Percentiles rank a stretch among this genome's conserved stretches.
Evolutionary conservation across 1,140 invertebrate species (phyloP).

Genomic region (Zaprionus gabonicus): DNA sequence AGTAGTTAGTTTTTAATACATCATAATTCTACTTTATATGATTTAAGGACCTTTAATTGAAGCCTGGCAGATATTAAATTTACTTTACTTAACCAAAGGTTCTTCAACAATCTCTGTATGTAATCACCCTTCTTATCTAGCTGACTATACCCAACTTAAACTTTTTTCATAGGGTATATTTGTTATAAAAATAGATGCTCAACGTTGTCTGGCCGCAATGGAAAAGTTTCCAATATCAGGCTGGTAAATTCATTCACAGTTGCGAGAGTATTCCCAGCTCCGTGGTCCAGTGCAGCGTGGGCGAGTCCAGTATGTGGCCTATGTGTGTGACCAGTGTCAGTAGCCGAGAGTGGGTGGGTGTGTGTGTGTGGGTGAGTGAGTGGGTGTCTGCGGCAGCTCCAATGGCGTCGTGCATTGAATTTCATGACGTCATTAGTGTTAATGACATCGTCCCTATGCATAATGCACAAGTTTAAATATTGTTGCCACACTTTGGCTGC

Average conservation of each 20-base stretch:
- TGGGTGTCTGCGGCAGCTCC: slow-evolving; percentile 18
- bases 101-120: not conserved
- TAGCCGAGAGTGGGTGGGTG: not conserved
- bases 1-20: too few relatives aligned
- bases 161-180: not conserved
- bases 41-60: too few relatives aligned
- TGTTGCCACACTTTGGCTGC: slow-evolving; percentile 49
- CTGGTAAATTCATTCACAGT: slow-evolving; percentile 34
- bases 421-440: slow-evolving; percentile 78
- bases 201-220: slow-evolving; percentile 28
- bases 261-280: slow-evolving; percentile 14
- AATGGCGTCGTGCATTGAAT: slow-evolving; percentile 58
- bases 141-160: not conserved
- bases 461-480: slow-evolving; percentile 70
- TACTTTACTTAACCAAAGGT: not conserved
- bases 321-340: slow-evolving; percentile 25
- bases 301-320: slow-evolving; percentile 16
- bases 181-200: slow-evolving; percentile 49
- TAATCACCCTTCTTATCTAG: not conserved
- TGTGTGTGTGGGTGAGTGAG: slow-evolving; percentile 2
- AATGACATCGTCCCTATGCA: slow-evolving; percentile 67
- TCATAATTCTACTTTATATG: too few relatives aligned
- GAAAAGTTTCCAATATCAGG: slow-evolving; percentile 54
- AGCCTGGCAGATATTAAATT: too few relatives aligned
- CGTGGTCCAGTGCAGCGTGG: not conserved